Evolutionary conservation across 1,140 invertebrate species (phyloP), one percentile per base, ranked within the genome.

Genomic region (Branchinecta lindahli): DNA sequence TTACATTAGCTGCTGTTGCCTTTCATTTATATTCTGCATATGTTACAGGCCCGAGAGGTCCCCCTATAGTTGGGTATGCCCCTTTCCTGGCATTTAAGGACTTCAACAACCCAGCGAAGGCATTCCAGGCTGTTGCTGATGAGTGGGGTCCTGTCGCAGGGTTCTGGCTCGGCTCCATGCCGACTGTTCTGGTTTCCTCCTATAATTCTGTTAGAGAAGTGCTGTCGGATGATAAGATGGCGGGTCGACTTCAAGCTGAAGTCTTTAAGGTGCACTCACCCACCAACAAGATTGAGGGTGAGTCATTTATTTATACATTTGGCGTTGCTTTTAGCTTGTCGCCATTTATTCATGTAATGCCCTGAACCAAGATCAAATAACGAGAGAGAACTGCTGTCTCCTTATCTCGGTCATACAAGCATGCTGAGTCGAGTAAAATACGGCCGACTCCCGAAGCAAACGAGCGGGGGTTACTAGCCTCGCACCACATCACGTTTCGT

Each of bases 201-300:
- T 70, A 70, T 21, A 69, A 70, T 18, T 71, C 71, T n/a, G 67
- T 72, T 12, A 73, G 68, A 61, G 72, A 72, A 52, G 66, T 66
- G 0, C 68, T 71, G 12, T 46, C 66, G 33, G 67, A 70, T n/a
- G 66, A 72, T 8, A 69, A 72, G n/a, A 45, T 73, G 18, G 65
- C 20, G 15, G 72, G 72, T 18, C 47, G 72, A 45, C 72, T 71
- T 12, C n/a, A 88, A 76, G 86, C 82, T 69, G 88, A 87, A 74
- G 90, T 90, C 73, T 79, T 85, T 46, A 80, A 83, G 65, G 76
- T 90, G 9, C 78, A 88, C 61, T 86, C 86, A 47, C 82, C 90
- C 77, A 88, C 88, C 33, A 83, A 83, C 33, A 33, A 33, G 33
- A 33, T 33, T 33, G 33, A 33, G 33, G 33, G 33, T 33, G 33